phyloP scores from a whole-genome alignment of 2,797 vertebrate species.

The Enteromius radiatus region DNA sequence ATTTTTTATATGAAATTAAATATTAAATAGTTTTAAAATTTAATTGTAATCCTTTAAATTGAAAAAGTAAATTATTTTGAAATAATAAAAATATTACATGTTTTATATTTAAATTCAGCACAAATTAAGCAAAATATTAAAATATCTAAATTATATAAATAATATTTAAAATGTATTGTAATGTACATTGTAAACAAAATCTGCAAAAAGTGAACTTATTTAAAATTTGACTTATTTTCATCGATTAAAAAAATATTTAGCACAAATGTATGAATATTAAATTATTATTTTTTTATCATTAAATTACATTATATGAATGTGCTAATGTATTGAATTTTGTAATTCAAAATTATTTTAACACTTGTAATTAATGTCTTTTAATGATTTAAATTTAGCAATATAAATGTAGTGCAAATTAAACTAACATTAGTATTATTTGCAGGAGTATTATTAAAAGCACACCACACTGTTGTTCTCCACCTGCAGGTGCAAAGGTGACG shows the following conservation, averaged over 20 bases:
- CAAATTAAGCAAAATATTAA: background rate
- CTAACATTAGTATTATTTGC: background rate
- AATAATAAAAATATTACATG: background rate
- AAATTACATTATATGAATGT: background rate
- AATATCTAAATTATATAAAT: background rate
- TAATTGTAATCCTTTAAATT: background rate
- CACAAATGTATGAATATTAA: background rate
- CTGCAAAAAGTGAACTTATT: too few relatives aligned
- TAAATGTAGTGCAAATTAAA: background rate
- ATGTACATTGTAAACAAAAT: too few relatives aligned
- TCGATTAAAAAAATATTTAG: too few relatives aligned
- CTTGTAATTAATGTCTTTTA: too few relatives aligned
- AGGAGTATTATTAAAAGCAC: background rate
- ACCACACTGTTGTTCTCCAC: background rate
- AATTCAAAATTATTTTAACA: too few relatives aligned
- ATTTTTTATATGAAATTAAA: background rate
- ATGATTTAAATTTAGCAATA: too few relatives aligned
- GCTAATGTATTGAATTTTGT: too few relatives aligned
- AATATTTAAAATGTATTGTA: background rate
- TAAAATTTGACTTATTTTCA: background rate
- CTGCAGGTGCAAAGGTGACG: slow-evolving; percentile 86
- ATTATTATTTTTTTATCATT: background rate
- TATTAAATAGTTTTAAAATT: background rate
- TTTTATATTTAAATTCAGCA: too few relatives aligned
- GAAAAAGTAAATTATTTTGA: background rate